Evolutionary conservation across 1,140 invertebrate genomes (phyloP), one percentile per base, ranked within the genome.

Genomic region (Tetragonula clypearis): DNA sequence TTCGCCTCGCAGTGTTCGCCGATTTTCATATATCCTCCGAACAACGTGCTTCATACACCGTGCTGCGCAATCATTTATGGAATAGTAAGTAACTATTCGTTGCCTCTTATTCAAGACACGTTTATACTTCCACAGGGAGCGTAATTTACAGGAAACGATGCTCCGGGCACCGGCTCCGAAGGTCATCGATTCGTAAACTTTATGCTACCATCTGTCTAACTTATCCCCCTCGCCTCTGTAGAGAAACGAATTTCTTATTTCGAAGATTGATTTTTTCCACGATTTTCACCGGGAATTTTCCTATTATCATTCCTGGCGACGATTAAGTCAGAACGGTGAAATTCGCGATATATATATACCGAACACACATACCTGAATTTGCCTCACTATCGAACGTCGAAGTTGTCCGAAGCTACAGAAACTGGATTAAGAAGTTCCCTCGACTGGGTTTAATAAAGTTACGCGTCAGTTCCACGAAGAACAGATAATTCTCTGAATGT

Each of bases 1-100:
- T 56, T 41, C 53, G 9, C 19, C 12, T n/a, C 12, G 19, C 49
- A 66, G 30, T 53, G 49, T 11, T 78, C 60, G 4, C 11, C n/a
- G 77, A 68, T 79, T 79, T 79, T 79, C 77, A 68, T 79, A 35
- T 21, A 30, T 66, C 55, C 77, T 35, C 35, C 8, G 23, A 77
- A 62, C 35, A 23, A 35, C 26, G 26, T 5, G 30, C 30, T 69
- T 58, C 58, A 11, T 65, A 35, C 30, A 23, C 30, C 21, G 75
- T 17, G 75, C 23, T n/a, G 21, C 66, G 60, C 76, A 55, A 79
- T 79, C 62, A 79, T 79, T 66, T 30, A 41, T n/a, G 26, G 77
- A 68, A 68, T 30, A 79, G 26, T 55, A 68, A 79, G 41, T 49
- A 72, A 79, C 41, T 55, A 79, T 41, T 65, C 60, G 41, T 65